Conservation (phyloP, 1,140 invertebrate species). For the Heliconius nattereri region DNA sequence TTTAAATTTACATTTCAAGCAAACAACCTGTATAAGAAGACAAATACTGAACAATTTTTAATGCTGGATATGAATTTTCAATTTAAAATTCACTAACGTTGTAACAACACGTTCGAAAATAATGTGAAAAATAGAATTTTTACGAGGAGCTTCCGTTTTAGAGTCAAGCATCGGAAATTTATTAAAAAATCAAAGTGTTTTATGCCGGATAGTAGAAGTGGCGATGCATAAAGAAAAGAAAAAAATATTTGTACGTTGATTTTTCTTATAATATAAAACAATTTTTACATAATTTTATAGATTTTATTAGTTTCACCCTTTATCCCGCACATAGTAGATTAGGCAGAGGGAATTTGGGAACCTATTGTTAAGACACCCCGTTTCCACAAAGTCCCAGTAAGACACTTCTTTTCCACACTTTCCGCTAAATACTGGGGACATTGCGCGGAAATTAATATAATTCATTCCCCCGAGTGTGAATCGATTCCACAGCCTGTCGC, state of each 20-base stretch:
- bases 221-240: neutral
- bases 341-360: no score
- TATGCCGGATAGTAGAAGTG: neutral
- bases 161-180: constrained; percentile 10
- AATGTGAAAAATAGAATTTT: constrained; percentile 11
- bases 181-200: constrained; percentile 11
- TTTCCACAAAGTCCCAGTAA: no score
- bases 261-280: neutral
- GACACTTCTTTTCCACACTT: no score
- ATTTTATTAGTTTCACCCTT: no score
- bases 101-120: constrained; percentile 6
- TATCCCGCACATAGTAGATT: no score
- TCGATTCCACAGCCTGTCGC: neutral
- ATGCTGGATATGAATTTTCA: constrained; percentile 4
- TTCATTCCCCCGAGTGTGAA: neutral
- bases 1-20: neutral
- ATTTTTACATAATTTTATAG: neutral
- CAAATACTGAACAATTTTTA: neutral
- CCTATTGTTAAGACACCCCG: no score
- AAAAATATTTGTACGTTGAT: neutral
- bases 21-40: neutral
- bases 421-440: no score
- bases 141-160: constrained; percentile 3
- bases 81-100: constrained; percentile 9
- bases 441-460: neutral